Evolutionary conservation across 2,888 invertebrate species (phyloP), one percentile per base, ranked within the genome.

Genomic region (Rhingia campestris): DNA sequence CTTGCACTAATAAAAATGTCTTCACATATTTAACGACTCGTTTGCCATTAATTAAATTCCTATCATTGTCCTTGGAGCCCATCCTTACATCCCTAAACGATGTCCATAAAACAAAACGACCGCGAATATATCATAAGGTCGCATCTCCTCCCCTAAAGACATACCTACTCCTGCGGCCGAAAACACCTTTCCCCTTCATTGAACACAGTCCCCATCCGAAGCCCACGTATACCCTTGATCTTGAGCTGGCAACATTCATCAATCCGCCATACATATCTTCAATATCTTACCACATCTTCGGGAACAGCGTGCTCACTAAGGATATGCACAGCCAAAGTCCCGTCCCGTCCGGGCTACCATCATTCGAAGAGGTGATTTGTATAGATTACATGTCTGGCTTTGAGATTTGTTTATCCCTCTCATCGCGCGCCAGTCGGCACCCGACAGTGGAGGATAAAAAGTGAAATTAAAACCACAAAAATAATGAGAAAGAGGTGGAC

Each of bases 381-480:
- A 64, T 69, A 63, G 81, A 81, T 81, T 81, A 80, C 63, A 58
- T 41, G 70, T 76, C 70, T 59, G 81, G 41, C 70, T 59, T 63
- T 37, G 49, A 47, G 70, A 76, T 70, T 66, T 54, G 53, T 45
- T 70, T 70, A 75, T 58, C 53, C 37, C 64, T 49, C 37, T 37
- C 32, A 33, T 14, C 69, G 10, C 7, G 12, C 10, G 30, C 9
- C 6, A 30, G 58, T 79, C 39, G 12, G 43, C 37, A 63, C 39
- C 37, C 22, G 22, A 22, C 22, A 22, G 22, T 22, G 30, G 12
- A 39, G 22, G 33, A 5, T 41, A 41, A 76, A 81, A 81, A 81
- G 81, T 81, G 81, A 81, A 81, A 81, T 76, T 81, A 81, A 81
- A 81, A 81, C 81, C 81, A 81, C 81, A 81, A 81, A 81, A 76